phyloP scores from a whole-genome alignment of 2,797 vertebrate genomes.

The Gorsachius magnificus region DNA sequence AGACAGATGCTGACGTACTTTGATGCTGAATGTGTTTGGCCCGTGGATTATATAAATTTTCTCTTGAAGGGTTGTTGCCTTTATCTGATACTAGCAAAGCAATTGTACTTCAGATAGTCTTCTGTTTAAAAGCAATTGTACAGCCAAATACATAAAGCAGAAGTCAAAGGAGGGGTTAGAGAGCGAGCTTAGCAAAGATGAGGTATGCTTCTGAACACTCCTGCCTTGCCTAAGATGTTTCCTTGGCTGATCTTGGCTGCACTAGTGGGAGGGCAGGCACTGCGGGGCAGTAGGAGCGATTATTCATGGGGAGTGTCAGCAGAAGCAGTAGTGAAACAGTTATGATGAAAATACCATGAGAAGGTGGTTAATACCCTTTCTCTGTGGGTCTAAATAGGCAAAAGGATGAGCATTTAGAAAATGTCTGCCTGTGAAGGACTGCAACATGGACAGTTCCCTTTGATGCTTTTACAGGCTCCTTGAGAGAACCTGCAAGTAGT shows the following conservation, averaged over 20 bases:
- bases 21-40: background rate
- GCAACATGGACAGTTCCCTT: background rate
- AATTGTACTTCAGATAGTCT: background rate
- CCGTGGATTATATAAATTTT: background rate
- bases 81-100: background rate
- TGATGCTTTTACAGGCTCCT: background rate
- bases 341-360: background rate
- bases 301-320: background rate
- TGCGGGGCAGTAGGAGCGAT: background rate
- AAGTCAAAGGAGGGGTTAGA: background rate
- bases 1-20: background rate
- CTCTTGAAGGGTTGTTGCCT: background rate
- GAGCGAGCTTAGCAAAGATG: background rate
- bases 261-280: background rate
- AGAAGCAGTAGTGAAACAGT: background rate
- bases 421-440: background rate
- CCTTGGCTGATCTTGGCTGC: background rate
- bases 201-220: background rate
- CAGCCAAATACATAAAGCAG: background rate
- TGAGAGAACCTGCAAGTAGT: background rate
- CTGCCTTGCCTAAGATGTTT: background rate
- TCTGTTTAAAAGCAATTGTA: background rate
- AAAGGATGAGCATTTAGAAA: background rate
- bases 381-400: background rate
- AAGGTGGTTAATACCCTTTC: background rate